These are phyloP conservation scores for Sarcoramphus papa DNA, from an alignment of 2,797 vertebrate genomes.

Conservation along the genomic window DNA sequence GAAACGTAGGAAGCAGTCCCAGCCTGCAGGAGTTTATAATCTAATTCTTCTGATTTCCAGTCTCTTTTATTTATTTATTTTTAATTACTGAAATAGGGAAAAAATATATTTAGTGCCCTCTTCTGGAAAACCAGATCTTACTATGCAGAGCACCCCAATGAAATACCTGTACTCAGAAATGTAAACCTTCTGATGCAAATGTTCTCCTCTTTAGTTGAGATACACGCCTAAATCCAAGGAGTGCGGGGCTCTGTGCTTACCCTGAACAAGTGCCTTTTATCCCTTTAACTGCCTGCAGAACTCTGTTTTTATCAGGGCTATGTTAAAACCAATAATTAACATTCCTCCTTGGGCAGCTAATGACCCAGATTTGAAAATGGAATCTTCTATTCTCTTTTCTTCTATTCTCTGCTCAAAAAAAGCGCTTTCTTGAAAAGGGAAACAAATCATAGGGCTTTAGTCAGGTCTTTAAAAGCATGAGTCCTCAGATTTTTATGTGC, in stretches of 20 bases:
- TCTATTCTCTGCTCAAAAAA: not conserved
- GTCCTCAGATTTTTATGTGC: not conserved
- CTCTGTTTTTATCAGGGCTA: not conserved
- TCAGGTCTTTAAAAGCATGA: not conserved
- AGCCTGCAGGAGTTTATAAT: not conserved
- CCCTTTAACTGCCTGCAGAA: not conserved
- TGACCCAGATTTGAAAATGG: not conserved
- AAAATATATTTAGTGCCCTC: conserved; percentile 11
- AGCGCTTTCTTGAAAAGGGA: not conserved
- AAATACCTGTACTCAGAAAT: not conserved
- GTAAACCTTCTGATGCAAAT: not conserved
- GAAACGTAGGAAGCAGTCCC: not conserved
- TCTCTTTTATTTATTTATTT: not conserved
- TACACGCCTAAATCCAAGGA: not conserved
- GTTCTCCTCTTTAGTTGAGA: not conserved
- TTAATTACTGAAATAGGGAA: not conserved
- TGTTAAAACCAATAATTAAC: not conserved
- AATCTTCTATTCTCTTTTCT: not conserved
- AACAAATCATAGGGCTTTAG: not conserved
- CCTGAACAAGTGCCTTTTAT: conserved; percentile 1
- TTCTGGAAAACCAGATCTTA: not conserved
- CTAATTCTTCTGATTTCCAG: not conserved
- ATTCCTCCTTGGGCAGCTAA: not conserved
- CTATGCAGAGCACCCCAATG: not conserved
- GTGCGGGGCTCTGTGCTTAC: not conserved